Evolutionary conservation across 2,797 vertebrate species (phyloP).

Genomic region (Microctenopoma lineatum): DNA sequence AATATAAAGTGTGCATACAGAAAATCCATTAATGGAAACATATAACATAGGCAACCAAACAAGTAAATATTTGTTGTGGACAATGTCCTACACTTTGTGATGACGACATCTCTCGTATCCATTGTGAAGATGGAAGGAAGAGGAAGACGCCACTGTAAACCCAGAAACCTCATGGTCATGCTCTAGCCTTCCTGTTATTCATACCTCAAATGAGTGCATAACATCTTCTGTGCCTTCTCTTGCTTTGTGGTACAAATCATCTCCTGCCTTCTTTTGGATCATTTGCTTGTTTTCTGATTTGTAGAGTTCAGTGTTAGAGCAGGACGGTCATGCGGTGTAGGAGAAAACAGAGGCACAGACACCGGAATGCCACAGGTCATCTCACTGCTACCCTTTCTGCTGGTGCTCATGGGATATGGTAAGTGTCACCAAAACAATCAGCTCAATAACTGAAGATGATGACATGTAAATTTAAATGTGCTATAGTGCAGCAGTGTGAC

Average conservation of each 20-base stretch:
- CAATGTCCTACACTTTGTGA: slow-evolving; percentile 18
- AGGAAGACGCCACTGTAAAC: slow-evolving; percentile 67
- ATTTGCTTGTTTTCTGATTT: slow-evolving; percentile 14
- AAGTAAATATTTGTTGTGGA: slow-evolving; percentile 15
- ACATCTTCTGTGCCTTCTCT: slow-evolving; percentile 4
- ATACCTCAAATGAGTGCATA: slow-evolving; percentile 25
- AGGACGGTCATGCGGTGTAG: slow-evolving; percentile 88
- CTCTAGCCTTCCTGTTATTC: slow-evolving; percentile 64
- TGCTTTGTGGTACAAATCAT: not conserved
- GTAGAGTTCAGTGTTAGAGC: slow-evolving; percentile 59
- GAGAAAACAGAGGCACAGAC: slow-evolving; percentile 80
- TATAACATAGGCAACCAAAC: not conserved
- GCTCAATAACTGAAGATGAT: not conserved
- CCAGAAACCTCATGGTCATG: slow-evolving; percentile 37
- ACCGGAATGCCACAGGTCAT: slow-evolving; percentile 95
- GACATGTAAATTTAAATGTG: not conserved
- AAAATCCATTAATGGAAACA: not conserved
- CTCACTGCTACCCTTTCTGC: slow-evolving; percentile 86
- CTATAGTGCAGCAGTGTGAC: not conserved
- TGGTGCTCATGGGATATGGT: slow-evolving; percentile 92
- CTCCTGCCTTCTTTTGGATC: slow-evolving; percentile 11
- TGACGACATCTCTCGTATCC: slow-evolving; percentile 33
- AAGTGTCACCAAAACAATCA: slow-evolving; percentile 72
- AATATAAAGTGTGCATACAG: not conserved
- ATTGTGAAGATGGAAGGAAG: slow-evolving; percentile 70